A percentile compares a stretch with the other conserved stretches of the same genome.
These are phyloP conservation scores for Volucella bombylans DNA, from an alignment of 2,888 invertebrate genomes.

Conservation along the genomic window DNA sequence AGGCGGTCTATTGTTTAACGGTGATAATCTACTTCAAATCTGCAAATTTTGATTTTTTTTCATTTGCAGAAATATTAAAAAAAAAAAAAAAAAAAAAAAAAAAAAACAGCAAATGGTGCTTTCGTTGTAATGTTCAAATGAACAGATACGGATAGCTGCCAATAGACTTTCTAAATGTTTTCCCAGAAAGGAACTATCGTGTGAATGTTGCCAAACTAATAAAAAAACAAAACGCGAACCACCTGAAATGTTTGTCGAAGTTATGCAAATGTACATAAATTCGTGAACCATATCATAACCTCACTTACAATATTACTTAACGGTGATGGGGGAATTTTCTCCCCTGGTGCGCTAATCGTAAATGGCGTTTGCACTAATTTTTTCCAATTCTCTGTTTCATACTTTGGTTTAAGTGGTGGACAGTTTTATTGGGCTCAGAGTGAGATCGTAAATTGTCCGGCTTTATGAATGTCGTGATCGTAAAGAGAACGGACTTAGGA, in stretches of 20 bases:
- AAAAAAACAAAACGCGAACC: no score
- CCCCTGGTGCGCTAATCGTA: not conserved
- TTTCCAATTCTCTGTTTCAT: no score
- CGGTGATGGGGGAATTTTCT: not conserved
- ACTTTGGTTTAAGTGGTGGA: no score
- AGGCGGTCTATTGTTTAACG: constrained; percentile 41
- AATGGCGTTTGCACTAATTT: not conserved
- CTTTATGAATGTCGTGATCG: no score
- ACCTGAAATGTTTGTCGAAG: not conserved
- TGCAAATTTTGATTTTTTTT: constrained; percentile 24
- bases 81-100: no score
- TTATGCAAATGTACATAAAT: constrained; percentile 49
- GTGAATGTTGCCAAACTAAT: constrained; percentile 18
- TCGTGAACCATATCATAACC: constrained; percentile 50
- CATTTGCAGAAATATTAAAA: not conserved
- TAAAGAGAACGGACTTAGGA: no score
- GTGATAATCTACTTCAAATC: constrained; percentile 20
- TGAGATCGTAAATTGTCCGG: not conserved
- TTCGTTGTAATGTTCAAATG: not conserved
- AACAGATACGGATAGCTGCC: not conserved
- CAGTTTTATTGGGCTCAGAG: not conserved
- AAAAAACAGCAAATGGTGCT: not conserved
- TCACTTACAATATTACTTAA: not conserved
- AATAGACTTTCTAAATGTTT: constrained; percentile 41
- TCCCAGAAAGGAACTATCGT: constrained; percentile 20